Evolutionary conservation across 2,888 invertebrate species (phyloP).

Genomic region (Sinotaia quadrata): DNA sequence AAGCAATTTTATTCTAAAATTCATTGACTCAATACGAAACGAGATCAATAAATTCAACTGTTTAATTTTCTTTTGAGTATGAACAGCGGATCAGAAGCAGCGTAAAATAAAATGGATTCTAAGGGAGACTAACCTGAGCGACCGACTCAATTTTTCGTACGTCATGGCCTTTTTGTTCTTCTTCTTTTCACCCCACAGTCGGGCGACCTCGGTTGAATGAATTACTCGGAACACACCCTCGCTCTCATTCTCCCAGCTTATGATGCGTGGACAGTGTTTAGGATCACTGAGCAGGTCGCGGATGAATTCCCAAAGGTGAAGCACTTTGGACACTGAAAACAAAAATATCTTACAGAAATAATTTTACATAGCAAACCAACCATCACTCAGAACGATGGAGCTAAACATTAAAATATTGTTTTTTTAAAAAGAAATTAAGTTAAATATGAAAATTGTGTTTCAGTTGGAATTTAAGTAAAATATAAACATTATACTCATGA

Average conservation of each 20-base stretch:
- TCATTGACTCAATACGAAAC: too few relatives aligned
- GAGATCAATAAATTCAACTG: too few relatives aligned
- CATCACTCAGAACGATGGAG: too few relatives aligned
- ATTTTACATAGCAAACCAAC: not conserved
- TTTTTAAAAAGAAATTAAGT: not conserved
- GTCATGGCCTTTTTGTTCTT: slow-evolving; percentile 88
- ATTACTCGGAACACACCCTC: slow-evolving; percentile 90
- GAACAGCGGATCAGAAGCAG: not conserved
- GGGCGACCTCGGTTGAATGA: slow-evolving; percentile 87
- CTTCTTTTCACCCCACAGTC: slow-evolving; percentile 89
- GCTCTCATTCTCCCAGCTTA: slow-evolving; percentile 89
- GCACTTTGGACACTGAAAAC: slow-evolving; percentile 58
- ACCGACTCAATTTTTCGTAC: slow-evolving; percentile 91
- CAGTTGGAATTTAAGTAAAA: too few relatives aligned
- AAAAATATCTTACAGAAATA: not conserved
- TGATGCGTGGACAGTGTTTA: slow-evolving; percentile 84
- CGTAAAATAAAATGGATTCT: not conserved
- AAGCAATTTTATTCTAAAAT: too few relatives aligned
- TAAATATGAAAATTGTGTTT: too few relatives aligned
- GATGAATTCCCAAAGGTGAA: slow-evolving; percentile 86
- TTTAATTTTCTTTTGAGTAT: too few relatives aligned
- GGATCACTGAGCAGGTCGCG: slow-evolving; percentile 84
- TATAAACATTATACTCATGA: too few relatives aligned
- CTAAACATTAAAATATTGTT: not conserved
- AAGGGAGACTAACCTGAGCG: slow-evolving; percentile 80